phyloP scores from a whole-genome alignment of 2,113 vertebrate genomes.

The Probosciger aterrimus region DNA sequence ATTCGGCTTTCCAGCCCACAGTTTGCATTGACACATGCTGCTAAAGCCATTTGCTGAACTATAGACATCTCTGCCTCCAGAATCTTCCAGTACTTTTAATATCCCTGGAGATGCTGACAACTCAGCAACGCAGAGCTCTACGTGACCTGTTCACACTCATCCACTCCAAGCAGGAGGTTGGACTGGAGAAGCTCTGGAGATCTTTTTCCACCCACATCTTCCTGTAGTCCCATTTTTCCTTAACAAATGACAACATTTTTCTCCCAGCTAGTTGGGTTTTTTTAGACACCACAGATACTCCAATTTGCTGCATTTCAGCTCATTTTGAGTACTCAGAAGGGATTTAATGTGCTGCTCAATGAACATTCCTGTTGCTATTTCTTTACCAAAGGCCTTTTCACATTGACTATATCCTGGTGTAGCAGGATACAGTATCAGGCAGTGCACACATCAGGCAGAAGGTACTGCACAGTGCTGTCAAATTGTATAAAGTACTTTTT shows the following conservation, averaged over 20 bases:
- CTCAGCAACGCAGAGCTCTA: not conserved
- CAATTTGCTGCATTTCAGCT: not conserved
- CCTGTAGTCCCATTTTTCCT: not conserved
- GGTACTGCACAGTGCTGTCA: not conserved
- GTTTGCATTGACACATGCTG: not conserved
- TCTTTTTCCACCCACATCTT: not conserved
- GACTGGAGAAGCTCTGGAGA: not conserved
- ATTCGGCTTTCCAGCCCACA: not conserved
- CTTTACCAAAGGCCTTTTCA: not conserved
- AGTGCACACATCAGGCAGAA: not conserved
- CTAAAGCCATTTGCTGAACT: not conserved
- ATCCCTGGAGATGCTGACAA: not conserved
- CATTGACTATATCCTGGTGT: not conserved
- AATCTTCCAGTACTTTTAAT: not conserved
- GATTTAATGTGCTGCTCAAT: not conserved
- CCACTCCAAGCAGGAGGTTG: not conserved
- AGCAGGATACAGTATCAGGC: not conserved
- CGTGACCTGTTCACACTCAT: rapidly evolving
- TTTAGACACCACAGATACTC: not conserved
- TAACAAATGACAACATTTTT: not conserved
- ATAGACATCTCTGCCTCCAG: not conserved
- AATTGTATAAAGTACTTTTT: not conserved
- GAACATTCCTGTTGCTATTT: not conserved
- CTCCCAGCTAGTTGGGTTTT: not conserved
- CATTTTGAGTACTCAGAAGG: not conserved